Percentiles rank a stretch among this genome's conserved stretches.
Evolutionary conservation across 2,113 vertebrate genomes (phyloP).

Genomic region (Catharus bicknelli): DNA sequence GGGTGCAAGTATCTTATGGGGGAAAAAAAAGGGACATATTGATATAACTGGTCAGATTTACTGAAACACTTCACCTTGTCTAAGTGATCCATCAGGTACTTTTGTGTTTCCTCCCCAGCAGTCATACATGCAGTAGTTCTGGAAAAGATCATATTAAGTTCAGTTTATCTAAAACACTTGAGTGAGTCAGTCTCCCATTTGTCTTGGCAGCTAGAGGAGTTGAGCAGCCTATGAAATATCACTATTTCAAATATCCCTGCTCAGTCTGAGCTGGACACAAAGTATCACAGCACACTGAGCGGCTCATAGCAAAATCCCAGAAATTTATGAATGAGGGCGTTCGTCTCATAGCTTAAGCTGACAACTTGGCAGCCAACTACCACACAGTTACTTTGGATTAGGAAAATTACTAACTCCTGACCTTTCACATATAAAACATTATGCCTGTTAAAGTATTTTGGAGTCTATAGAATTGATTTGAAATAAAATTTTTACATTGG

Average conservation of each 20-base stretch:
- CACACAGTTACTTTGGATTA: not conserved
- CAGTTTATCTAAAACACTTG: not conserved
- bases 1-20: not conserved
- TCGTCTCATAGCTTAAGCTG: not conserved
- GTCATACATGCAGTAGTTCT: not conserved
- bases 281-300: rapidly evolving
- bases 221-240: not conserved
- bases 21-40: not conserved
- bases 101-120: not conserved
- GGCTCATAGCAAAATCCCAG: not conserved
- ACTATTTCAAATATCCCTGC: not conserved
- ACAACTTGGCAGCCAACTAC: not conserved
- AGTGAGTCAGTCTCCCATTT: not conserved
- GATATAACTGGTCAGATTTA: not conserved
- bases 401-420: not conserved
- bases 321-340: not conserved
- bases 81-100: not conserved
- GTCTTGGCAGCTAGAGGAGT: not conserved
- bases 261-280: not conserved
- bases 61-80: not conserved
- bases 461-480: not conserved
- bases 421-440: not conserved
- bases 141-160: not conserved
- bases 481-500: not conserved
- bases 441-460: not conserved